Conservation (phyloP, 2,797 vertebrate species). For the Enteromius radiatus region DNA sequence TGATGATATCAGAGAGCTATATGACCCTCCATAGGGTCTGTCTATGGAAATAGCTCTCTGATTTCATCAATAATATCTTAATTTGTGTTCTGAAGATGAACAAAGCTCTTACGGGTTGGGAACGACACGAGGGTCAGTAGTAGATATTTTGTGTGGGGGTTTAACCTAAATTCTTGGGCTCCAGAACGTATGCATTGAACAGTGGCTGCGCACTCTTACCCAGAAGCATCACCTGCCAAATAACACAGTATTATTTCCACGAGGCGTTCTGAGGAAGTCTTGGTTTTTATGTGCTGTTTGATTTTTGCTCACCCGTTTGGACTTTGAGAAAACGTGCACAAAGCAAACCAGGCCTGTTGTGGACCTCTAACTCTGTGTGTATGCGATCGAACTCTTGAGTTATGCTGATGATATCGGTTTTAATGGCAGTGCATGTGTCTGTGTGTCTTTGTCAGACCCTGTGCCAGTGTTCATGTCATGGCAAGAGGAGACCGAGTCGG, state of each 20-base stretch:
- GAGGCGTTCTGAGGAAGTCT: neutral
- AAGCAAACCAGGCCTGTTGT: neutral
- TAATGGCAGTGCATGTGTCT: constrained; percentile 13
- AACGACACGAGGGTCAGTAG: too few relatives aligned
- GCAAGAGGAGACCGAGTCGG: constrained; percentile 93
- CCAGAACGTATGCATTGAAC: neutral
- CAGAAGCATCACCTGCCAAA: neutral
- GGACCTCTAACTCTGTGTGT: neutral
- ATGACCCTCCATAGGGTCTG: too few relatives aligned
- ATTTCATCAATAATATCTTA: too few relatives aligned
- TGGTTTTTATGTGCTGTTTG: neutral
- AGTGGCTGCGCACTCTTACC: constrained; percentile 14
- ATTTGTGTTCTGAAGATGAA: too few relatives aligned
- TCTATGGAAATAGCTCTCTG: too few relatives aligned
- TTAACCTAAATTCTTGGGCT: too few relatives aligned
- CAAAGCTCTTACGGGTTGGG: too few relatives aligned
- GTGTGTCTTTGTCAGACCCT: constrained; percentile 80
- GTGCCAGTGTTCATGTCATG: constrained; percentile 95
- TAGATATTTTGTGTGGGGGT: too few relatives aligned
- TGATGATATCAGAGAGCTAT: too few relatives aligned
- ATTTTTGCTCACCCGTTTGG: neutral
- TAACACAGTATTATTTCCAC: constrained; percentile 1
- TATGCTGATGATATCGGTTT: neutral
- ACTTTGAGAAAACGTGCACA: neutral
- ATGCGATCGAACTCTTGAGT: neutral